These are phyloP conservation scores for Aquatica leii DNA, from an alignment of 2,888 invertebrate species.

Conservation along the genomic window DNA sequence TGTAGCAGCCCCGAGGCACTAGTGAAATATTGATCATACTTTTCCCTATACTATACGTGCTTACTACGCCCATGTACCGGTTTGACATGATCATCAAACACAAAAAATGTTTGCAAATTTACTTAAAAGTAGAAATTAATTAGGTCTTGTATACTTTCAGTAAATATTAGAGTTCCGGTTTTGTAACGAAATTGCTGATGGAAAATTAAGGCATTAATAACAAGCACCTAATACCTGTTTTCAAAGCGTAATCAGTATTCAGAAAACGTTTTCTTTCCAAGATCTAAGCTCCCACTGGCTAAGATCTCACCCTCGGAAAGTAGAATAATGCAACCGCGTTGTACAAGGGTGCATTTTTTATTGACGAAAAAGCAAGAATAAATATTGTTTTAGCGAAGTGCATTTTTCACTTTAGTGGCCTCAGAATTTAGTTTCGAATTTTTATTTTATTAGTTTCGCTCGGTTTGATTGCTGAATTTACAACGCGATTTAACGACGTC, in stretches of 20 bases:
- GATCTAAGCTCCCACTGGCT: constrained; percentile 30
- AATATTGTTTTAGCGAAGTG: constrained; percentile 60
- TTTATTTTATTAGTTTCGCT: constrained; percentile 42
- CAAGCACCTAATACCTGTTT: constrained; percentile 39
- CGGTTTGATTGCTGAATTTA: constrained; percentile 17
- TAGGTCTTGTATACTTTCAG: too few relatives aligned
- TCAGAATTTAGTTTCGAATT: constrained; percentile 39
- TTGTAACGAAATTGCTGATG: constrained; percentile 18
- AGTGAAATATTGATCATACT: constrained; percentile 58
- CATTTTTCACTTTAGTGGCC: constrained; percentile 54
- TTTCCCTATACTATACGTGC: constrained; percentile 46
- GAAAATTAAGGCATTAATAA: constrained; percentile 48
- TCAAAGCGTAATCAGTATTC: constrained; percentile 29
- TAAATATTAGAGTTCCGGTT: too few relatives aligned
- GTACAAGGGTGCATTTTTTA: constrained; percentile 59
- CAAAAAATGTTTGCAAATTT: constrained; percentile 34
- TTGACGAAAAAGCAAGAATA: constrained; percentile 55
- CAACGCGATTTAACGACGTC: neutral
- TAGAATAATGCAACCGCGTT: constrained; percentile 54
- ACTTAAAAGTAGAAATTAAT: neutral
- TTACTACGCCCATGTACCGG: constrained; percentile 40
- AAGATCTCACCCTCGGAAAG: constrained; percentile 44
- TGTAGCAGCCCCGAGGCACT: constrained; percentile 53
- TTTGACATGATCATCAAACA: constrained; percentile 41
- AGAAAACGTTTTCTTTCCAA: constrained; percentile 22